Percentiles rank a stretch among this genome's conserved stretches.
These are phyloP conservation scores for Drosophila equinoxialis DNA, from an alignment of 1,140 invertebrate species.

Conservation along the genomic window DNA sequence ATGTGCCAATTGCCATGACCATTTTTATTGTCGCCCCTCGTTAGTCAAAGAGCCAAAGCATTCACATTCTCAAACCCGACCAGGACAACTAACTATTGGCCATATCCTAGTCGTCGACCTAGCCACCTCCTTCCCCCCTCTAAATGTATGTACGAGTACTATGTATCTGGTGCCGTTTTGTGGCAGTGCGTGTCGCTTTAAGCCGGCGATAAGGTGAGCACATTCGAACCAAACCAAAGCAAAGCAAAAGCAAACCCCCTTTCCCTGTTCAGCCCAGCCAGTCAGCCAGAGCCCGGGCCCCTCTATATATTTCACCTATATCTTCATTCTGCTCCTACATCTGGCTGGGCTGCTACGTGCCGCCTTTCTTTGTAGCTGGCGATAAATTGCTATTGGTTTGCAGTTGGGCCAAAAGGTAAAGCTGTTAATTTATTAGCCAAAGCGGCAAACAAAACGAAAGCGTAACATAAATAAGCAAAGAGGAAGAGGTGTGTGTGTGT, in stretches of 20 bases:
- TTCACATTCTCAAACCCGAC: not conserved
- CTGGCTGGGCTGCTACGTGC: constrained; percentile 51
- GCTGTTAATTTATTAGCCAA: constrained; percentile 74
- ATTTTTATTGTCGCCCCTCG: constrained; percentile 76
- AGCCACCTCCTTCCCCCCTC: not conserved
- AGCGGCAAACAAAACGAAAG: constrained; percentile 69
- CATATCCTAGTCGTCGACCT: constrained; percentile 29
- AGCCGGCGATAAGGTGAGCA: constrained; percentile 77
- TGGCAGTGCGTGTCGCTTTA: constrained; percentile 69
- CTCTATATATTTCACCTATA: constrained; percentile 12
- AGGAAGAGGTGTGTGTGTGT: not conserved
- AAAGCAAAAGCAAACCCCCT: constrained; percentile 8
- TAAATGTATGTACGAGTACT: not conserved
- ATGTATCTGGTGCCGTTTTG: constrained; percentile 14
- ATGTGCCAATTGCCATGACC: constrained; percentile 71
- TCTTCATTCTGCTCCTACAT: constrained; percentile 5
- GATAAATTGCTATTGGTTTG: constrained; percentile 79
- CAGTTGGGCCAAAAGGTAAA: constrained; percentile 71
- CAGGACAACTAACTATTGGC: constrained; percentile 61
- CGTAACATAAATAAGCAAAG: constrained; percentile 68
- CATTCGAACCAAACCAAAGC: constrained; percentile 49
- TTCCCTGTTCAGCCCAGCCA: constrained; percentile 14
- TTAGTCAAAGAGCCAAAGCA: constrained; percentile 61
- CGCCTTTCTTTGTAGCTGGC: constrained; percentile 59
- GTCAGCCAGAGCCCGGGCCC: not conserved